These are phyloP conservation scores for Tolypeutes matacus DNA, from an alignment of 2,797 vertebrate genomes.

Conservation along the genomic window DNA sequence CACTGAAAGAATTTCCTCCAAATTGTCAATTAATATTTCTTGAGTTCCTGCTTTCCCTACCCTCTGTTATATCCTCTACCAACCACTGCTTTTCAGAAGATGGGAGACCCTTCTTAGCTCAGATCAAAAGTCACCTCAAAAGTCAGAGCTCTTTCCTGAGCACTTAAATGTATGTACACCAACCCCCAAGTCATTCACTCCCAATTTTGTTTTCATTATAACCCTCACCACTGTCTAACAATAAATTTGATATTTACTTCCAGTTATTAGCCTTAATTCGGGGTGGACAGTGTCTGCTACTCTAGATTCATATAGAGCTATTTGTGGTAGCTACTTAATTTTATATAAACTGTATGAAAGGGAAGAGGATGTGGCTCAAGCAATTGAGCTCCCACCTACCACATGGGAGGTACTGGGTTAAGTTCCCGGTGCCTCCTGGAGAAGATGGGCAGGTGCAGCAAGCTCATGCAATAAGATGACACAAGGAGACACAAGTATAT, in stretches of 20 bases:
- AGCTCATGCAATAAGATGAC: no score
- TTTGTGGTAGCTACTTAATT: not conserved
- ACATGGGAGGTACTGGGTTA: no score
- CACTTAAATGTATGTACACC: not conserved
- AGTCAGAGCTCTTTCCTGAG: conserved; percentile 3
- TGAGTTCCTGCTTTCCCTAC: not conserved
- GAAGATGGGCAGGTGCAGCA: no score
- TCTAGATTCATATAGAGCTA: not conserved
- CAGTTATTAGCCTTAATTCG: conserved; percentile 11
- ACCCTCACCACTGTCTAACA: not conserved
- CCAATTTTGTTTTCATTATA: not conserved
- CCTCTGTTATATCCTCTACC: not conserved
- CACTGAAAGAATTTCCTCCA: not conserved
- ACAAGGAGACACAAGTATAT: no score
- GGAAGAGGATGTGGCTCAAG: no score
- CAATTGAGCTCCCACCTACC: no score
- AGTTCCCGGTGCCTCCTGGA: no score
- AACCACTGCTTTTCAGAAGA: not conserved
- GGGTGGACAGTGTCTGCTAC: not conserved
- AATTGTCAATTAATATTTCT: not conserved
- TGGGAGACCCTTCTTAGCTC: not conserved
- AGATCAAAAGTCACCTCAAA: not conserved
- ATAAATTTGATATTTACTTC: not conserved
- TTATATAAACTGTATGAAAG: not conserved
- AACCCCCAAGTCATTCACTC: not conserved